Evolutionary conservation across 2,113 vertebrate genomes (phyloP).

Genomic region (Seriola rivoliana): DNA sequence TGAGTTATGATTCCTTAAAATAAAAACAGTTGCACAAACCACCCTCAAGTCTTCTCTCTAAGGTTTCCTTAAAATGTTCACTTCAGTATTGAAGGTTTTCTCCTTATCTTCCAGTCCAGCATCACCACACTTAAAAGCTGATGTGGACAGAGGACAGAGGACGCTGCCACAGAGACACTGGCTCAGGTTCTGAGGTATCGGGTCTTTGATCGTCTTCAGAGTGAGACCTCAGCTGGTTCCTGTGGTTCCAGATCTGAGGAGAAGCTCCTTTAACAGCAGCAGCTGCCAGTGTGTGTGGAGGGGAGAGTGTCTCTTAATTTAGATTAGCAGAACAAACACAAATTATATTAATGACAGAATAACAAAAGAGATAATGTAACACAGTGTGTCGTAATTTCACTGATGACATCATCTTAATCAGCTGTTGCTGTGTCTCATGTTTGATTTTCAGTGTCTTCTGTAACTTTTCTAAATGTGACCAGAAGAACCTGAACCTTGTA

Average conservation of each 20-base stretch:
- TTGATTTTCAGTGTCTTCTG: too few relatives aligned
- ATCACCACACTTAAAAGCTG: conserved; percentile 54
- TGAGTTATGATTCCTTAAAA: too few relatives aligned
- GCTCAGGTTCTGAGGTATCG: conserved; percentile 2
- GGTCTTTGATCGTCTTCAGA: conserved; percentile 24
- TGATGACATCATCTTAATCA: background rate
- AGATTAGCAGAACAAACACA: too few relatives aligned
- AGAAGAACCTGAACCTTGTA: conserved; percentile 10
- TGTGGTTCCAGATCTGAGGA: background rate
- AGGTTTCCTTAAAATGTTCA: too few relatives aligned
- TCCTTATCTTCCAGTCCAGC: conserved; percentile 1
- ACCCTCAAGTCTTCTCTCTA: too few relatives aligned
- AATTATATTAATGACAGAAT: background rate
- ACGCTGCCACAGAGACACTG: background rate
- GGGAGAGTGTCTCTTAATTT: too few relatives aligned
- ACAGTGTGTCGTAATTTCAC: background rate
- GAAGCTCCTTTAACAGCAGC: background rate
- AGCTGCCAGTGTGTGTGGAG: background rate
- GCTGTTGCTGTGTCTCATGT: too few relatives aligned
- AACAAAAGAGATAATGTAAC: background rate
- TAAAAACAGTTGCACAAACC: too few relatives aligned
- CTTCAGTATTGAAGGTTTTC: too few relatives aligned
- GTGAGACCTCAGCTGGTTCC: conserved; percentile 19
- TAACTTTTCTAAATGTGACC: too few relatives aligned
- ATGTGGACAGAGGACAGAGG: conserved; percentile 43